These are phyloP conservation scores for Leistus spinibarbis DNA, from an alignment of 2,888 invertebrate genomes.

Conservation along the genomic window DNA sequence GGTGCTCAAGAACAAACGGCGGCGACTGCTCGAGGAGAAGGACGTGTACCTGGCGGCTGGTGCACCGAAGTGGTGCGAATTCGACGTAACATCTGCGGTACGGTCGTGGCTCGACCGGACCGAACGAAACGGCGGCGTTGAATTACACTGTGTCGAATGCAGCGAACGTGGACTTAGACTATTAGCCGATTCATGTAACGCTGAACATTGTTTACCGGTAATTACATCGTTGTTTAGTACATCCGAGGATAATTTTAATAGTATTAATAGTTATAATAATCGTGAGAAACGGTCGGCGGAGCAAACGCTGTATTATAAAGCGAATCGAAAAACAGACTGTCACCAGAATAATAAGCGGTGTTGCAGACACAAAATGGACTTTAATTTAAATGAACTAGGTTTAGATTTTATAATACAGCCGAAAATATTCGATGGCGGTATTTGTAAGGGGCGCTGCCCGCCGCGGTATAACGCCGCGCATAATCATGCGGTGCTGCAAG, in stretches of 20 bases:
- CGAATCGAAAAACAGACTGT: constrained; percentile 61
- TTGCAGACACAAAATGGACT: constrained; percentile 67
- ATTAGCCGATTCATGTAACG: constrained; percentile 48
- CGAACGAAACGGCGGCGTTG: constrained; percentile 60
- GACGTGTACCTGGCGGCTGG: constrained; percentile 52
- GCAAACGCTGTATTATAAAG: constrained; percentile 49
- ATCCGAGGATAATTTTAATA: not conserved
- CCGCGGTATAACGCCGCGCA: constrained; percentile 71
- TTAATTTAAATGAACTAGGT: constrained; percentile 49
- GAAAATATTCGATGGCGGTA: constrained; percentile 73
- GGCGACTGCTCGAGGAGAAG: constrained; percentile 53
- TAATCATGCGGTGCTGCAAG: constrained; percentile 73
- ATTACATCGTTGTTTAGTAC: constrained; percentile 40
- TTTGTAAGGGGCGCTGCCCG: constrained; percentile 72
- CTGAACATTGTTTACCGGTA: constrained; percentile 47
- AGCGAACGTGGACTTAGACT: constrained; percentile 53
- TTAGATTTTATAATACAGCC: constrained; percentile 72
- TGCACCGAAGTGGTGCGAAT: constrained; percentile 64
- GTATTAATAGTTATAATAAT: constrained; percentile 3
- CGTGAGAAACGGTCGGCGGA: constrained; percentile 38
- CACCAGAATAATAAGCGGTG: constrained; percentile 63
- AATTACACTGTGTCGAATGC: constrained; percentile 62
- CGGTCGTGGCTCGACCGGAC: constrained; percentile 56
- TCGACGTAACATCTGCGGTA: constrained; percentile 64
- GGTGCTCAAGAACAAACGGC: constrained; percentile 52